A percentile compares a stretch with the other conserved stretches of the same genome.
Evolutionary conservation across 2,888 invertebrate genomes (phyloP).

Genomic region (Herminia tarsipennalis): DNA sequence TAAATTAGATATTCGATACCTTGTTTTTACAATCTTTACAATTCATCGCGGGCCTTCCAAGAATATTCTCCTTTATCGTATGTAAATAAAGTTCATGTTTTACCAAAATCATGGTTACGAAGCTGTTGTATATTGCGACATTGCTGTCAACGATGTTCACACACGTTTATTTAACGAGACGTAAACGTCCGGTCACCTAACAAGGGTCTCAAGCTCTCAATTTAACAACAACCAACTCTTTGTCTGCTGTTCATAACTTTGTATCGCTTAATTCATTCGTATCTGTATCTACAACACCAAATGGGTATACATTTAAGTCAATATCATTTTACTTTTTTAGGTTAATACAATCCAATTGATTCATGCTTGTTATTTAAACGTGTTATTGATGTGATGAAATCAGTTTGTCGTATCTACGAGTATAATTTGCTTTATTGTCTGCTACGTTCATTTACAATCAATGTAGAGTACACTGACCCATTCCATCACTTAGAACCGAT

Average conservation of each 20-base stretch:
- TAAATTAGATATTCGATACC: slow-evolving; percentile 4
- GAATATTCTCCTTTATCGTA: slow-evolving; percentile 34
- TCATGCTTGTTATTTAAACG: slow-evolving; percentile 45
- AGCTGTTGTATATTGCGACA: slow-evolving; percentile 45
- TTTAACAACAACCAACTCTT: slow-evolving; percentile 51
- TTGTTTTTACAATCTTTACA: slow-evolving; percentile 19
- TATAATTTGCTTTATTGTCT: slow-evolving; percentile 72
- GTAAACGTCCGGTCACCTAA: slow-evolving; percentile 57
- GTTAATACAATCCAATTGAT: slow-evolving; percentile 38
- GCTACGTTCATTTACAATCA: slow-evolving; percentile 63
- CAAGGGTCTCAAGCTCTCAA: slow-evolving; percentile 59
- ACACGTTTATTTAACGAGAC: slow-evolving; percentile 56
- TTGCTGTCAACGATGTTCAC: slow-evolving; percentile 42
- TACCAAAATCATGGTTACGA: slow-evolving; percentile 34
- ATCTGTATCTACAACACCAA: slow-evolving; percentile 16
- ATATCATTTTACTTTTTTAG: slow-evolving; percentile 7
- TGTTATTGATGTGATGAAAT: slow-evolving; percentile 50
- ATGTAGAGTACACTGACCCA: slow-evolving; percentile 73
- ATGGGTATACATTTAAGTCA: slow-evolving; percentile 1
- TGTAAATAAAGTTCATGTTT: slow-evolving; percentile 39
- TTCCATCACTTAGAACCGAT: slow-evolving; percentile 61
- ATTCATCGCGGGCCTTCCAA: slow-evolving; percentile 28
- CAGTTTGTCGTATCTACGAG: slow-evolving; percentile 48
- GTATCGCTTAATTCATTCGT: slow-evolving; percentile 33
- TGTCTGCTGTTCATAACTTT: slow-evolving; percentile 44